Base-by-base conservation (phyloP, 1,140 invertebrate species). In the Megalonaias nervosa region DNA sequence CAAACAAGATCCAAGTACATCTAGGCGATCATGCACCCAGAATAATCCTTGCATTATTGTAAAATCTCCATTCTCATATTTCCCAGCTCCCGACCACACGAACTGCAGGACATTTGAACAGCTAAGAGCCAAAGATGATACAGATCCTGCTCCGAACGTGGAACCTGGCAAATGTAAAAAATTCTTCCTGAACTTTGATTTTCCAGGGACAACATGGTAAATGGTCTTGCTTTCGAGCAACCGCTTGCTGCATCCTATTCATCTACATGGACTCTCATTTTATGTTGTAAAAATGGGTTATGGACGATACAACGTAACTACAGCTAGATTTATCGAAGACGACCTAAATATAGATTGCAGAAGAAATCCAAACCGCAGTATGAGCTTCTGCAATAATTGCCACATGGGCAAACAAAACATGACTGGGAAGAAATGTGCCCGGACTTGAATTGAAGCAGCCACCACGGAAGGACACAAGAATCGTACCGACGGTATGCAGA, bases 191-290 rank as follows among this genome's bases (percentile, higher is more conserved):
- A 85, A 81, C 74, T 69, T 80, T 48, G 83, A 75, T n/a, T 74
- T 81, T 68, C 68, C 67, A 1, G 59, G 66, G 5, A 16, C n/a
- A 26, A 58, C 58, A 0, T 23, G 23, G 74, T 83, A 6, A 84
- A 83, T 65, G 79, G 81, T 19, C 48, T 69, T 14, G n/a, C 23
- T 5, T 80, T 80, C 48, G 26, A 75, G 57, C 26, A 71, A 6
- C 80, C 83, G 93, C 64, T 55, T 60, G 21, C 90, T 92, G 75
- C 92, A 95, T 84, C 93, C 95, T 16, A 94, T 95, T 79, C 94
- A 95, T 88, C 88, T 95, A 2, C 95, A 96, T 84, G 95, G 95
- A 3, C 93, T 95, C 88, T 93, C 92, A 81, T 95, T 95, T 87
- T 92, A 93, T 81, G 91, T 95, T 1, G 91, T 94, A 0, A 94